Percentiles rank a stretch among this genome's conserved stretches.
Evolutionary conservation across 2,888 invertebrate species (phyloP).

Genomic region (Aromia moschata): DNA sequence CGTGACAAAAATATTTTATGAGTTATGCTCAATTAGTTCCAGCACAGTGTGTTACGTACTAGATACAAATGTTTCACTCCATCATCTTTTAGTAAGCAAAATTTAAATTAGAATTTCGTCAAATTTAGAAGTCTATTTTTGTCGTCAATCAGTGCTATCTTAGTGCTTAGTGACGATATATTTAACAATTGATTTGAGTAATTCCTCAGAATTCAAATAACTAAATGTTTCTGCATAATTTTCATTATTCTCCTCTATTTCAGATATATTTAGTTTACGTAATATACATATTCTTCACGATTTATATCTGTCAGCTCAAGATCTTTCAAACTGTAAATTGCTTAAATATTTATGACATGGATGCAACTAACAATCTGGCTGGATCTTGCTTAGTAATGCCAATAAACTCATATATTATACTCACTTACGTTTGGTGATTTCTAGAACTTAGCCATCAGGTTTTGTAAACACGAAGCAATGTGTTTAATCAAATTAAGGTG

Average conservation of each 20-base stretch:
- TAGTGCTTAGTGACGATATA: not conserved
- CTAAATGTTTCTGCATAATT: too few relatives aligned
- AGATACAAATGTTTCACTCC: constrained; percentile 11
- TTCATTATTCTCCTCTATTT: not conserved
- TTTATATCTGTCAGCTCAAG: not conserved
- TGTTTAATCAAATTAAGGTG: too few relatives aligned
- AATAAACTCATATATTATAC: not conserved
- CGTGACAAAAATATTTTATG: not conserved
- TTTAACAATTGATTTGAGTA: not conserved
- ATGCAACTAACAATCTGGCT: too few relatives aligned
- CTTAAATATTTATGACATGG: not conserved
- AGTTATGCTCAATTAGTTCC: constrained; percentile 11
- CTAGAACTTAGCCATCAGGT: too few relatives aligned
- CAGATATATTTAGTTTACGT: not conserved
- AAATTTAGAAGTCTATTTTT: too few relatives aligned
- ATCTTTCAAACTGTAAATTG: not conserved
- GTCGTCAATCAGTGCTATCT: too few relatives aligned
- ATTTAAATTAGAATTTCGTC: too few relatives aligned
- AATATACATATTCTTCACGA: not conserved
- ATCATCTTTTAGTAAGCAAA: constrained; percentile 1
- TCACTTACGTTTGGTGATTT: too few relatives aligned
- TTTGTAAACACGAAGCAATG: too few relatives aligned
- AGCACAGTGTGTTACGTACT: constrained; percentile 2
- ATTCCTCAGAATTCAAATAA: not conserved
- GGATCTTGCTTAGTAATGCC: too few relatives aligned